Evolutionary conservation across 2,113 vertebrate species (phyloP).

Genomic region (Neotragus moschatus): DNA sequence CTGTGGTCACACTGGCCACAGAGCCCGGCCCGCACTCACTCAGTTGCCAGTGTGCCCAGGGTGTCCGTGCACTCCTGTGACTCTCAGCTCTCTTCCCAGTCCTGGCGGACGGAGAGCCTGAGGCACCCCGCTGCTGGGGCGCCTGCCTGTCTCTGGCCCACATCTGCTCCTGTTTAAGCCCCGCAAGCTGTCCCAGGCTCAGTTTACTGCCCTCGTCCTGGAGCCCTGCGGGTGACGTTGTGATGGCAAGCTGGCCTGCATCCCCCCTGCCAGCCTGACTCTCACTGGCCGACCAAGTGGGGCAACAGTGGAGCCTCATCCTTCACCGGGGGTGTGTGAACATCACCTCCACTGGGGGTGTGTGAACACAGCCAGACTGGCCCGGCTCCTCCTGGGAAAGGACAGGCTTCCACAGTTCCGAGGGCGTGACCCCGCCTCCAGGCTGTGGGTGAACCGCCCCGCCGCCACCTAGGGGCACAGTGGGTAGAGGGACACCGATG

Average conservation of each 20-base stretch:
- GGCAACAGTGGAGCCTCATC: neutral
- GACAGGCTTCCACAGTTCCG: neutral
- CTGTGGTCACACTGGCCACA: neutral
- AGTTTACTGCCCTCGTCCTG: neutral
- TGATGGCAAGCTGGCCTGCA: neutral
- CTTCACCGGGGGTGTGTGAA: neutral
- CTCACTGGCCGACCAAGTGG: neutral
- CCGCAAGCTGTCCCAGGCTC: neutral
- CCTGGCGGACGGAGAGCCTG: neutral
- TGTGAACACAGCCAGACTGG: neutral
- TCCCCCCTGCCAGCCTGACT: neutral
- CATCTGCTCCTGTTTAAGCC: neutral
- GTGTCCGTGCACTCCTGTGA: no score
- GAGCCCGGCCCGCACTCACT: fast-evolving
- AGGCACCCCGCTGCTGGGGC: neutral
- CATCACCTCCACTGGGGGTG: fast-evolving
- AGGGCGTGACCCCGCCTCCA: neutral
- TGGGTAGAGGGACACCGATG: fast-evolving
- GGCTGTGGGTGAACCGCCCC: neutral
- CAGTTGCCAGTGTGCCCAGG: neutral
- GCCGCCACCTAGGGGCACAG: neutral
- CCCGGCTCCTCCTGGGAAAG: neutral
- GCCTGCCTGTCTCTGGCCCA: neutral
- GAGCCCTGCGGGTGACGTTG: neutral
- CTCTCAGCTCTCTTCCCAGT: neutral